A percentile compares a stretch with the other conserved stretches of the same genome.
Conservation (phyloP, 2,113 vertebrate genomes). For the Felis chaus region DNA sequence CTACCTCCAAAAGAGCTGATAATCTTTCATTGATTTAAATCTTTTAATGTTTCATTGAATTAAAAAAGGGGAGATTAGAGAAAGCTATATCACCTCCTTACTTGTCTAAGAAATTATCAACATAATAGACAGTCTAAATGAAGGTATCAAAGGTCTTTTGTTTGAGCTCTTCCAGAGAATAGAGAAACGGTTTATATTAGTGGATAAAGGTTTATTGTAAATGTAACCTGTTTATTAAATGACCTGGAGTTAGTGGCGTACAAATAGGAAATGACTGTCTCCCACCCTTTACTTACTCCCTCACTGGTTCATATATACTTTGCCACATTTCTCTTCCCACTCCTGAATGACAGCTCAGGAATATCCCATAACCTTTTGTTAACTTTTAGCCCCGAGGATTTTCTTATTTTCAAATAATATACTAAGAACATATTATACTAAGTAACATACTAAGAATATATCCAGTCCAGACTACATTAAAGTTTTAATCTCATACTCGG, state of each 20-base stretch:
- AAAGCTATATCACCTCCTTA: not conserved
- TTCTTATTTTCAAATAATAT: not conserved
- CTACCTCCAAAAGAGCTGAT: not conserved
- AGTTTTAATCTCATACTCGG: not conserved
- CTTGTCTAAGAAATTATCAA: not conserved
- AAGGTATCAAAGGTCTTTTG: not conserved
- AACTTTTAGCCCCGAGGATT: not conserved
- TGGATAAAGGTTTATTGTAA: not conserved
- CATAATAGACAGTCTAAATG: not conserved
- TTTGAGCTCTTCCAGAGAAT: not conserved
- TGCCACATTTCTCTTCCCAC: not conserved
- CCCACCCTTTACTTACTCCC: rapidly evolving
- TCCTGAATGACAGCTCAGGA: not conserved
- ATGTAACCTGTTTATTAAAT: not conserved
- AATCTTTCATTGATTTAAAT: not conserved
- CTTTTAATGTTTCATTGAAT: not conserved
- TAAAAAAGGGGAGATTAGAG: not conserved
- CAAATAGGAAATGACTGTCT: not conserved
- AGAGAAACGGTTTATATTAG: not conserved
- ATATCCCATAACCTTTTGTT: not conserved
- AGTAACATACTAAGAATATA: not conserved
- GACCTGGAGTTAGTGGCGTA: not conserved
- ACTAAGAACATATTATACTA: not conserved
- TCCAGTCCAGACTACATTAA: not conserved
- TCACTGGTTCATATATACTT: not conserved